A percentile compares a stretch with the other conserved stretches of the same genome.
phyloP scores from a whole-genome alignment of 2,113 vertebrate species.

The Lepidiolamprologus cunningtoni region DNA sequence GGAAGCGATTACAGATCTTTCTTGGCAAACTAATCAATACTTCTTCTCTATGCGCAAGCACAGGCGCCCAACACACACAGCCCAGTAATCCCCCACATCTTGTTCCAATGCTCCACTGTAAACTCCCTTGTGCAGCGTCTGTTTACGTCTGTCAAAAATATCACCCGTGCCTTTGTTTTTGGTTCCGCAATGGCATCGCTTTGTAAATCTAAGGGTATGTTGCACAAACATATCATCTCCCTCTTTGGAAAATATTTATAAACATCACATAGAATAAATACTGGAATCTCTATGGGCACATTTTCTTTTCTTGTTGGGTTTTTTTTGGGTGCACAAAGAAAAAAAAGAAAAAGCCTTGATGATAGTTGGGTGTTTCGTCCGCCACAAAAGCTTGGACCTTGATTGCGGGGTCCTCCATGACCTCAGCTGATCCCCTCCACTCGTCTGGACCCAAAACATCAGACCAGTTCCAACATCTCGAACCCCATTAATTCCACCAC shows the following conservation, averaged over 20 bases:
- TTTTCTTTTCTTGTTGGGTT: neutral
- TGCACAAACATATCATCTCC: constrained; percentile 69
- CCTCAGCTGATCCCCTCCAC: constrained; percentile 23
- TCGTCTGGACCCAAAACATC: constrained; percentile 5
- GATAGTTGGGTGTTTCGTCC: constrained; percentile 26
- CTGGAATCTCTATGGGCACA: constrained; percentile 26
- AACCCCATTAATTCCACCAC: neutral
- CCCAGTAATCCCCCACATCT: constrained; percentile 52
- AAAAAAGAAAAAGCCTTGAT: constrained; percentile 29
- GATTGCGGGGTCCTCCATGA: constrained; percentile 11
- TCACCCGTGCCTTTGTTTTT: constrained; percentile 57
- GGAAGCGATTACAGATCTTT: constrained; percentile 30
- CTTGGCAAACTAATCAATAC: constrained; percentile 46
- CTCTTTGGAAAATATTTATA: constrained; percentile 62
- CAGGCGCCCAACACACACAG: constrained; percentile 40
- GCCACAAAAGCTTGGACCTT: constrained; percentile 31
- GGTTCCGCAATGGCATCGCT: constrained; percentile 47
- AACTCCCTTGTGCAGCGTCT: constrained; percentile 53
- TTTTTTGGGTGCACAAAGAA: neutral
- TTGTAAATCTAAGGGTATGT: constrained; percentile 56
- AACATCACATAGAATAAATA: constrained; percentile 61
- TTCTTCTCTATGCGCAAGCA: neutral
- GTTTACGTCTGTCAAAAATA: constrained; percentile 68
- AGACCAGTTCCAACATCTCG: neutral
- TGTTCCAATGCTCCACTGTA: constrained; percentile 64